Conservation (phyloP, 2,113 vertebrate genomes). For the Macroglossus sobrinus region DNA sequence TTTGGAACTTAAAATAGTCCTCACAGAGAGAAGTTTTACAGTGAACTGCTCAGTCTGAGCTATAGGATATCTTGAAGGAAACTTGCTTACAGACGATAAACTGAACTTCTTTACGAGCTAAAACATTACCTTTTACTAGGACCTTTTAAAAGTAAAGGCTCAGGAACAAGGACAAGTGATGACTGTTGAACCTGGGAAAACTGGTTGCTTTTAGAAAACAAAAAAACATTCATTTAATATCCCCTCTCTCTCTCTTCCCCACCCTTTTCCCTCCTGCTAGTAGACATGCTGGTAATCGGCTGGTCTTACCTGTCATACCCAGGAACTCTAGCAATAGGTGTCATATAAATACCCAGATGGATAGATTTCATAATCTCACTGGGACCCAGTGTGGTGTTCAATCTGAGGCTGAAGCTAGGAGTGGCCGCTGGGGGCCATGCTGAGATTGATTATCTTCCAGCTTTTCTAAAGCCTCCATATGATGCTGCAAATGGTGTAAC, state of each 20-base stretch:
- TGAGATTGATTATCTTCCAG: neutral
- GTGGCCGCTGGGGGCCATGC: neutral
- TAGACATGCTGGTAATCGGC: neutral
- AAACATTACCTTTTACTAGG: neutral
- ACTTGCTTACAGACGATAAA: neutral
- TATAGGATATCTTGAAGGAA: neutral
- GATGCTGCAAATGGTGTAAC: neutral
- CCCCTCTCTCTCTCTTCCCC: fast-evolving
- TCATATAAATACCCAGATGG: conserved; percentile 19
- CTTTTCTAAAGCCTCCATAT: neutral
- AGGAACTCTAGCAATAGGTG: neutral
- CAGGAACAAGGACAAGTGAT: neutral
- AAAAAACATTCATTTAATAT: neutral
- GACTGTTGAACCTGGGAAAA: neutral
- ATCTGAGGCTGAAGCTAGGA: neutral
- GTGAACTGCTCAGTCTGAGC: neutral
- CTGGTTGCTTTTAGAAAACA: neutral
- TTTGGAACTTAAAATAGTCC: neutral
- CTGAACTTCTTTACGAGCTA: neutral
- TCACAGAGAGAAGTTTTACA: neutral
- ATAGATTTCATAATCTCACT: neutral
- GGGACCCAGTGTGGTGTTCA: neutral
- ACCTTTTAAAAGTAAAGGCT: neutral
- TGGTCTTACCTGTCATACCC: neutral
- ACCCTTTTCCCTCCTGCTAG: neutral